Evolutionary conservation across 2,888 invertebrate species (phyloP), one percentile per base, ranked within the genome.

Genomic region (Fissipunctia ypsillon): DNA sequence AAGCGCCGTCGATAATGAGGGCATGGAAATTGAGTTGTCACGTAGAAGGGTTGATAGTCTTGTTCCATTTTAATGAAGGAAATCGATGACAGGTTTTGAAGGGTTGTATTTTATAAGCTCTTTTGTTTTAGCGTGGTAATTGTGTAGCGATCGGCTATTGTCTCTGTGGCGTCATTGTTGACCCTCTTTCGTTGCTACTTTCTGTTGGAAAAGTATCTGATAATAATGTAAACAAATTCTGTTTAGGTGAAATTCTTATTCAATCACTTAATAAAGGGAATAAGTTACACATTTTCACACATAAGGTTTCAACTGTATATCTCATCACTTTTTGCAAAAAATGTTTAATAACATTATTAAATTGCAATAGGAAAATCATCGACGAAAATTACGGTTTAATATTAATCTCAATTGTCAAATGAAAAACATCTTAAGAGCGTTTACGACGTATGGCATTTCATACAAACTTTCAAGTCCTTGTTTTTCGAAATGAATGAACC

Each of bases 11-110:
- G 64, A 83, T 83, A 77, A 83, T 77, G 68, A 80, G 56, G 31
- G 50, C 14, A 9, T 64, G 68, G 59, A 65, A 83, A 80, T 83
- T 45, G 80, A 69, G 70, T 80, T 76, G 67, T 66, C 75, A 71
- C 45, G 19, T 72, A 12, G 48, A 19, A 67, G 28, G 6, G 35
- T 25, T 28, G 52, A 68, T 52, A 69, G 28, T 71, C 70, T 68
- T 65, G 68, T 81, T 68, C 45, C 52, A 54, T 61, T 69, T 69
- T 72, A 81, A 80, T 66, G 54, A 76, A 48, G 48, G 25, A n/a
- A 54, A 57, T 63, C 48, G 28, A 45, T 57, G 41, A 48, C 48
- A 56, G 28, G 1, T 16, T 16, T 41, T 14, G 28, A 28, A 65
- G 14, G 35, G 35, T 38, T 56, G 14, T 57, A 28, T 76, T 77